Evolutionary conservation across 2,888 invertebrate genomes (phyloP), one percentile per base, ranked within the genome.

Genomic region (Pterostichus madidus): DNA sequence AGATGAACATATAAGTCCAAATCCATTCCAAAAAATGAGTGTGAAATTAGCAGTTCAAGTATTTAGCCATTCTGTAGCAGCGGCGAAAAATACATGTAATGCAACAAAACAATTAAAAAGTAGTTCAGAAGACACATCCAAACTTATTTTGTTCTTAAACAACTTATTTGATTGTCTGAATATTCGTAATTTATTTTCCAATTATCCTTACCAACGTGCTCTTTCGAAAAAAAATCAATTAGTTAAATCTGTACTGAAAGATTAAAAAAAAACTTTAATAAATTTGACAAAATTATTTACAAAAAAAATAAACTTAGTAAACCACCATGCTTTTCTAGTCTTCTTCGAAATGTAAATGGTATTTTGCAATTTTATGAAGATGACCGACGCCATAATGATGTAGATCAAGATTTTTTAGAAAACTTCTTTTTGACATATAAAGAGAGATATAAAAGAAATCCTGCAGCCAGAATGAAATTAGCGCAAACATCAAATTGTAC

Each of bases 381-480:
- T 17, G 84, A 85, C 84, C 80, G 84, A 77, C 13, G 49, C 56
- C 13, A 80, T 71, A 68, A 80, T 44, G 83, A 73, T 53, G 75
- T 84, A 17, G 81, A 84, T 78, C 85, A 85, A 79, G 85, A 85
- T 83, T 84, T 84, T 0, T 76, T 64, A 10, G 84, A 85, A 84
- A 84, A 85, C 83, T 80, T 83, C 46, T 86, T 86, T 83, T 84
- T 83, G 15, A 84, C 84, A 17, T 85, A 83, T 68, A 83, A 84
- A 81, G 83, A 83, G 39, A 84, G 85, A 4, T 84, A 83, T 52
- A 85, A 85, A 61, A 82, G 71, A 83, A 85, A 85, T n/a, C n/a
- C n/a, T n/a, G n/a, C n/a, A n/a, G n/a, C n/a, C n/a, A n/a, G n/a
- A n/a, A n/a, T n/a, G n/a, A n/a, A n/a, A n/a, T n/a, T n/a, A n/a